Evolutionary conservation across 2,797 vertebrate genomes (phyloP), one percentile per base, ranked within the genome.

Genomic region (Chaetophractus vellerosus): DNA sequence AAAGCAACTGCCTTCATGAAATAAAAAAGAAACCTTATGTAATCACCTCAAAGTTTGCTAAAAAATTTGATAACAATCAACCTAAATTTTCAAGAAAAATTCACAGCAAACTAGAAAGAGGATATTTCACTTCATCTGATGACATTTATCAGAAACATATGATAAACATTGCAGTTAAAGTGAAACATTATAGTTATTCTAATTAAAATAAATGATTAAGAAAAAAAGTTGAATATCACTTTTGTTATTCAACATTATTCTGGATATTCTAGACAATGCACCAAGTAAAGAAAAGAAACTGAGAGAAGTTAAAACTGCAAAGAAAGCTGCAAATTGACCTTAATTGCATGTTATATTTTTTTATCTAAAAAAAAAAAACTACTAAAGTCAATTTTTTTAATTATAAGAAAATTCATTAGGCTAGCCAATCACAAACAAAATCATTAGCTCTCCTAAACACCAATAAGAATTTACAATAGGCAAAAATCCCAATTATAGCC

Each of bases 381-480:
- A 16, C 59, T 83, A 80, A 80, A 84, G 79, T 74, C 59, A 76
- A 87, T 31, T 96, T 45, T 94, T 45, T 9, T 87, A 88, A 92
- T 93, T 80, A 38, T 55, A 89, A 52, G 7, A 88, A 59, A 9
- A 3, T 59, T 76, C 55, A 92, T 31, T 64, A 82, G 75, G 23
- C 52, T 75, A 9, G 8, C 10, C 41, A 31, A 38, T 1, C 74
- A 11, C 38, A 83, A 92, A 76, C n/a, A 86, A 90, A 84, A 68
- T 66, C 52, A 90, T 23, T 28, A 78, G 81, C 33, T 79, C 21
- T 80, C 21, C 59, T 66, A 33, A n/a, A 89, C 48, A 80, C 31
- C 86, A 93, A 12, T 24, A 45, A 50, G 26, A 92, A 94, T 85
- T 88, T 84, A 84, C 31, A 83, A 66, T 6, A 11, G 45, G 6